Evolutionary conservation across 2,888 invertebrate species (phyloP).

Genomic region (Lottia gigantea): DNA sequence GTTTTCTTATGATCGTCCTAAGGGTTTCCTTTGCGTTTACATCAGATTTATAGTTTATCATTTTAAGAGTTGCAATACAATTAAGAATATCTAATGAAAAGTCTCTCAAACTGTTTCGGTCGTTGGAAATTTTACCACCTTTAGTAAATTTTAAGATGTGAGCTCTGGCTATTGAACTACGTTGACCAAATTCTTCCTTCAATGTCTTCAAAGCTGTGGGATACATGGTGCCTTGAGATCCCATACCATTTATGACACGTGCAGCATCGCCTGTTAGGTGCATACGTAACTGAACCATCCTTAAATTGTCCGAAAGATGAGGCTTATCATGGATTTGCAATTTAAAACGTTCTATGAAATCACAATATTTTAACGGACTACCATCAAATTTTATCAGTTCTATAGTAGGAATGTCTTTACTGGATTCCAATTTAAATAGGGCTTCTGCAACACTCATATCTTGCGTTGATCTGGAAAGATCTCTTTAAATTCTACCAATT

Average conservation of each 20-base stretch:
- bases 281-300: slow-evolving; percentile 21
- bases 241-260: slow-evolving; percentile 15
- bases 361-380: slow-evolving; percentile 14
- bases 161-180: slow-evolving; percentile 15
- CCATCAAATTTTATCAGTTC: slow-evolving; percentile 16
- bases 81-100: slow-evolving; percentile 20
- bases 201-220: slow-evolving; percentile 17
- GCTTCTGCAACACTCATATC: slow-evolving; percentile 9
- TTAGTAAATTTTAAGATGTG: slow-evolving; percentile 13
- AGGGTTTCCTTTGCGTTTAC: slow-evolving; percentile 4
- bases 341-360: slow-evolving; percentile 20
- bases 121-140: slow-evolving; percentile 5
- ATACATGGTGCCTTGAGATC: slow-evolving; percentile 17
- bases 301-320: slow-evolving; percentile 13
- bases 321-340: slow-evolving; percentile 23
- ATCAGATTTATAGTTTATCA: slow-evolving; percentile 2
- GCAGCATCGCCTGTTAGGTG: slow-evolving; percentile 20
- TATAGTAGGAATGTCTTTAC: background rate
- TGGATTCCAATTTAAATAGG: background rate
- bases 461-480: background rate
- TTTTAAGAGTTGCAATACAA: slow-evolving; percentile 13
- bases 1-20: slow-evolving; percentile 9
- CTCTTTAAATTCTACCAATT: slow-evolving; percentile 13
- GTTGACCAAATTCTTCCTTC: slow-evolving; percentile 24
- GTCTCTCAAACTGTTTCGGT: slow-evolving; percentile 14